Conservation (phyloP, 2,113 vertebrate species). For the Xenotilapia longispinis region DNA sequence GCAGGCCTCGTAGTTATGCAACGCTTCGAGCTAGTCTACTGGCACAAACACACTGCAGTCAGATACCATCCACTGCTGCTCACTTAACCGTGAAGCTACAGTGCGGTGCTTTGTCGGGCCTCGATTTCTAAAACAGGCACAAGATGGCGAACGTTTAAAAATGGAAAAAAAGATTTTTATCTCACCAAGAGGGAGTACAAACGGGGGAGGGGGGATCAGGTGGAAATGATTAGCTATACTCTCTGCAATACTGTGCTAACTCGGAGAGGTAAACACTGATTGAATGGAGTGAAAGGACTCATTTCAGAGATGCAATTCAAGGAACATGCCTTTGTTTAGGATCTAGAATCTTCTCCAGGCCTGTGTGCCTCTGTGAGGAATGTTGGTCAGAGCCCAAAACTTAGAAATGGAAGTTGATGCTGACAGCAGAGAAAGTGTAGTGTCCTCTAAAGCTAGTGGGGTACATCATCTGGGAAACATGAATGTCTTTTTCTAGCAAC, state of each 20-base stretch:
- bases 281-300: neutral
- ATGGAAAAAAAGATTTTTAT: neutral
- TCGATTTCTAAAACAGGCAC: neutral
- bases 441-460: neutral
- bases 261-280: neutral
- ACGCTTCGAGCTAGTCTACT: constrained; percentile 10
- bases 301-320: neutral
- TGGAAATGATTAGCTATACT: neutral
- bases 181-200: neutral
- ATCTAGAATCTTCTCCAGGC: neutral
- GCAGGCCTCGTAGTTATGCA: constrained; percentile 43
- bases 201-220: neutral
- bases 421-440: neutral
- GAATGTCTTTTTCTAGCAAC: neutral
- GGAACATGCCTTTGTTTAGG: neutral
- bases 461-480: neutral
- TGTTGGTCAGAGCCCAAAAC: neutral
- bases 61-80: neutral
- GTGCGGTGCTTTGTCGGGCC: neutral
- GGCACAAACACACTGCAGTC: constrained; percentile 20
- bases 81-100: neutral
- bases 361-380: neutral
- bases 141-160: neutral
- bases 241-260: neutral
- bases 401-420: neutral